A percentile compares a stretch with the other conserved stretches of the same genome.
Evolutionary conservation across 2,797 vertebrate genomes (phyloP).

Genomic region (Sus cebifrons): DNA sequence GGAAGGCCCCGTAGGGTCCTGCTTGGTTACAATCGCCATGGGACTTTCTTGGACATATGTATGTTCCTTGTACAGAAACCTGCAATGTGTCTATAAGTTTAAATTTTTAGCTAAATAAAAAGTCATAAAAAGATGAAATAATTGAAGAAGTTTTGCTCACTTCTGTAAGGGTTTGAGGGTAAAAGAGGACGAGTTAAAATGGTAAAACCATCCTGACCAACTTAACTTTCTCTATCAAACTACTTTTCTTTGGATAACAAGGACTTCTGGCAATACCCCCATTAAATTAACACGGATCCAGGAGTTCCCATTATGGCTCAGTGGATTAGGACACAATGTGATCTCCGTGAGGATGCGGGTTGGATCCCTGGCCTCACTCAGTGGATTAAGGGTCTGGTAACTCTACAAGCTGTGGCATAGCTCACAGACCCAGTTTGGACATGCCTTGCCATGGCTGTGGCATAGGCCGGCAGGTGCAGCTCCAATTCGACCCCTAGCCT

Average conservation of each 20-base stretch:
- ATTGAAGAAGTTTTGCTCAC: neutral
- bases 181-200: neutral
- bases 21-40: neutral
- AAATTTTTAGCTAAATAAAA: constrained; percentile 23
- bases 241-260: neutral
- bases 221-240: neutral
- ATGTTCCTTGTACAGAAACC: neutral
- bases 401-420: too few species aligned
- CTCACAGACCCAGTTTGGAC: too few species aligned
- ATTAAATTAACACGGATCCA: neutral
- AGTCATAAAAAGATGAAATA: neutral
- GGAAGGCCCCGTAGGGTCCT: neutral
- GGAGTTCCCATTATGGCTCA: too few species aligned
- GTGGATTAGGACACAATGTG: too few species aligned
- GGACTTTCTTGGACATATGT: neutral
- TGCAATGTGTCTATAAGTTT: neutral
- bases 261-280: neutral
- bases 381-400: too few species aligned
- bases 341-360: too few species aligned
- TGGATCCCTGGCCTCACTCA: too few species aligned
- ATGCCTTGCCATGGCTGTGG: too few species aligned
- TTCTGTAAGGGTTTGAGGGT: neutral
- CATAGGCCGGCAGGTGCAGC: too few species aligned
- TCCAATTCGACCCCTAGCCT: too few species aligned
- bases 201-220: neutral